Evolutionary conservation across 2,888 invertebrate genomes (phyloP).

Genomic region (Toxonevra muliebris): DNA sequence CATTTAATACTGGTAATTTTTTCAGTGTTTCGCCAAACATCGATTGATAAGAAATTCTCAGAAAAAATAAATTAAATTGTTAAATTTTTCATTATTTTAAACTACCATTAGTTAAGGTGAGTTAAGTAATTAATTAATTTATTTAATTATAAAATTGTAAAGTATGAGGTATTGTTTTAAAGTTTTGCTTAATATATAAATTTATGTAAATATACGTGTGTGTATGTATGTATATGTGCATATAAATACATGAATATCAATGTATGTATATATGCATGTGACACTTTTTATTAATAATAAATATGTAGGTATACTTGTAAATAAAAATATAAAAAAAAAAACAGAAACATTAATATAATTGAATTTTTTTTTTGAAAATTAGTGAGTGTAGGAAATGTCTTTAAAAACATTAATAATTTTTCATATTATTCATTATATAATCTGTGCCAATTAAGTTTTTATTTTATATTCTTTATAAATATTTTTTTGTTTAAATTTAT

Average conservation of each 20-base stretch:
- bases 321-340: neutral
- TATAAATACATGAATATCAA: conserved; percentile 27
- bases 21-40: too few species aligned
- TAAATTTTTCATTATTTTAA: too few species aligned
- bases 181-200: conserved; percentile 29
- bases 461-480: conserved; percentile 34
- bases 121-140: neutral
- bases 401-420: conserved; percentile 23
- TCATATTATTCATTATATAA: too few species aligned
- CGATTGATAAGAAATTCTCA: too few species aligned
- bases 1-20: too few species aligned
- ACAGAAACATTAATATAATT: too few species aligned
- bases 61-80: too few species aligned
- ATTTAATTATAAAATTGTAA: conserved; percentile 29
- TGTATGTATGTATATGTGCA: conserved; percentile 37
- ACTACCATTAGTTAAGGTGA: too few species aligned
- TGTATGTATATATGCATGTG: conserved; percentile 24
- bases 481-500: conserved; percentile 37
- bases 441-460: too few species aligned
- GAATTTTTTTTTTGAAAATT: conserved; percentile 8
- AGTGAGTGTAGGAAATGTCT: neutral
- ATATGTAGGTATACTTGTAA: conserved; percentile 8
- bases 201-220: conserved; percentile 27
- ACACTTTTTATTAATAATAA: conserved; percentile 11
- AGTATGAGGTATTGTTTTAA: conserved; percentile 38